Percentiles rank a stretch among this genome's conserved stretches.
Conservation (phyloP, 2,888 invertebrate species). For the Andrena bicolor region DNA sequence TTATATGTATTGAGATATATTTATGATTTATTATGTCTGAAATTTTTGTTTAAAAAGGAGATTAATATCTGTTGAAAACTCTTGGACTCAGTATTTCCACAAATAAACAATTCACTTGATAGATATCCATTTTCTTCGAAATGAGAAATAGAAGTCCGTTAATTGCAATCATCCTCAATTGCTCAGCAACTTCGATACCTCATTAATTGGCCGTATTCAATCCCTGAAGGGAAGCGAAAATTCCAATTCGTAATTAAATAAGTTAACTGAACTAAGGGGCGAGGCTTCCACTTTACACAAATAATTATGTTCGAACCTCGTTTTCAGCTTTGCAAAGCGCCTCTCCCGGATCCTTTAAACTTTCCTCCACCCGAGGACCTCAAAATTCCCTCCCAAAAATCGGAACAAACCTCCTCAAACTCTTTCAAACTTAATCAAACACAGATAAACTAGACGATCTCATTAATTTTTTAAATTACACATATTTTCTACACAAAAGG, state of each 20-base stretch:
- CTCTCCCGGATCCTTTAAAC: too few species aligned
- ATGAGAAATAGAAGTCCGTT: background rate
- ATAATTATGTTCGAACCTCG: constrained; percentile 10
- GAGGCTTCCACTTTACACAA: constrained; percentile 3
- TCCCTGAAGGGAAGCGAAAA: background rate
- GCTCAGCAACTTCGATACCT: constrained; percentile 7
- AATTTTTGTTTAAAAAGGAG: background rate
- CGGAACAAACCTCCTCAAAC: too few species aligned
- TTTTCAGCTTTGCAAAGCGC: too few species aligned
- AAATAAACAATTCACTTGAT: background rate
- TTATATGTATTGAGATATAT: background rate
- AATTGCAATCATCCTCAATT: constrained; percentile 15
- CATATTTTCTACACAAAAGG: too few species aligned
- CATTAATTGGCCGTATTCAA: constrained; percentile 24
- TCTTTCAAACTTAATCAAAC: too few species aligned
- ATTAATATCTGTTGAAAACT: background rate
- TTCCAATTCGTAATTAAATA: constrained; percentile 29
- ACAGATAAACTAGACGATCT: too few species aligned
- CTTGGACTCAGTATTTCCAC: background rate
- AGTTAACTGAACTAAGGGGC: background rate
- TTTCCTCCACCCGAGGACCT: too few species aligned
- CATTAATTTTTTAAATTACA: too few species aligned
- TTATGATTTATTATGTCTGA: background rate
- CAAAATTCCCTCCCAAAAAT: too few species aligned
- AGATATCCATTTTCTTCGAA: background rate